Evolutionary conservation across 2,888 invertebrate genomes (phyloP).

Genomic region (Coenonympha glycerion): DNA sequence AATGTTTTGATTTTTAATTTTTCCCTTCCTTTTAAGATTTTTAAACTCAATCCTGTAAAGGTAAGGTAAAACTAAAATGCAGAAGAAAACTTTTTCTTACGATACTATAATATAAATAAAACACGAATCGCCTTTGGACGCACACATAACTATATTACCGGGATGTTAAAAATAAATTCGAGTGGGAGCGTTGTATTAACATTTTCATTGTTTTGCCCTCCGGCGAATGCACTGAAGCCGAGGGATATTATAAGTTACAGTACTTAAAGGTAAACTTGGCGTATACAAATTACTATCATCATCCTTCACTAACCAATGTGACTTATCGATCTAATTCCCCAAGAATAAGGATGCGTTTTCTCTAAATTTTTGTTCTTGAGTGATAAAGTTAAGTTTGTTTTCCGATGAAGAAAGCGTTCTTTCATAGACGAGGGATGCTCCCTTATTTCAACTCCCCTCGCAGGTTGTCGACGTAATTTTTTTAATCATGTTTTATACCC

Average conservation of each 20-base stretch:
- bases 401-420: constrained; percentile 53
- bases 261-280: constrained; percentile 66
- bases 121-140: constrained; percentile 22
- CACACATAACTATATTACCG: constrained; percentile 21
- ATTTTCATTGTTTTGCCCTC: constrained; percentile 68
- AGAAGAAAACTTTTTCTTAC: background rate
- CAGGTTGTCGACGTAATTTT: constrained; percentile 67
- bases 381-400: constrained; percentile 31
- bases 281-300: constrained; percentile 47
- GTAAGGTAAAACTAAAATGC: background rate
- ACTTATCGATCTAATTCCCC: constrained; percentile 16
- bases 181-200: constrained; percentile 52
- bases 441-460: constrained; percentile 46
- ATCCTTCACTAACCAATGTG: constrained; percentile 13
- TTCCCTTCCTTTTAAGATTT: too few relatives aligned
- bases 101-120: constrained; percentile 9
- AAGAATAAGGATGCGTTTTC: constrained; percentile 33
- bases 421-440: constrained; percentile 59
- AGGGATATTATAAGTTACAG: constrained; percentile 70
- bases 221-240: constrained; percentile 61
- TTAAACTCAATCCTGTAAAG: background rate
- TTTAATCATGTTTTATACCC: constrained; percentile 75
- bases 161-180: constrained; percentile 58
- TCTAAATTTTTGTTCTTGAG: constrained; percentile 17
- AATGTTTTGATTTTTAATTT: too few relatives aligned